Conservation (phyloP, 2,797 vertebrate genomes). For the Morus bassanus region DNA sequence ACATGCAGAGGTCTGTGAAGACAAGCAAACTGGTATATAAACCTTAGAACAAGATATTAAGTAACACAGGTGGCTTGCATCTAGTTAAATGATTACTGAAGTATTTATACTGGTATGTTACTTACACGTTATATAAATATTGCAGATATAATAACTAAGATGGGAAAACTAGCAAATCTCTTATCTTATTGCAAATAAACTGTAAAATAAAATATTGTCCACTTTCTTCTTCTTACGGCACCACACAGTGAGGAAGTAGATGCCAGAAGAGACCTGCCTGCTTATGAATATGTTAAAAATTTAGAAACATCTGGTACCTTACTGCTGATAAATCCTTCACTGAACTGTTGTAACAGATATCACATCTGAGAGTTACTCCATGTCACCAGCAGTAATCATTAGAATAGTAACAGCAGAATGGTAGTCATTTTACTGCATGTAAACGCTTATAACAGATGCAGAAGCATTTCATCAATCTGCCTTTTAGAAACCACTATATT, state of each 20-base stretch:
- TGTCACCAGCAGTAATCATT: not conserved
- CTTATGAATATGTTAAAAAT: not conserved
- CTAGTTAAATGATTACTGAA: not conserved
- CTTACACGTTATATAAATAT: not conserved
- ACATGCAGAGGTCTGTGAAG: constrained; percentile 91
- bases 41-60: not conserved
- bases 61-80: not conserved
- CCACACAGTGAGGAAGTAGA: not conserved
- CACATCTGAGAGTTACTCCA: not conserved
- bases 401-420: not conserved
- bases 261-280: not conserved
- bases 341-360: not conserved
- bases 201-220: not conserved
- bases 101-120: not conserved
- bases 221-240: not conserved
- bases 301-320: not conserved
- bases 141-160: not conserved
- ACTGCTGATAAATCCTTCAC: not conserved
- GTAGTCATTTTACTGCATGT: not conserved
- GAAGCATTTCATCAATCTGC: not conserved
- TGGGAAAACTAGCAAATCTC: not conserved
- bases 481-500: not conserved
- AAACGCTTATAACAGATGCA: not conserved
- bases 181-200: not conserved
- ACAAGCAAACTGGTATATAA: constrained; percentile 28